phyloP scores from a whole-genome alignment of 2,888 invertebrate genomes.

The Tetragonula carbonaria region DNA sequence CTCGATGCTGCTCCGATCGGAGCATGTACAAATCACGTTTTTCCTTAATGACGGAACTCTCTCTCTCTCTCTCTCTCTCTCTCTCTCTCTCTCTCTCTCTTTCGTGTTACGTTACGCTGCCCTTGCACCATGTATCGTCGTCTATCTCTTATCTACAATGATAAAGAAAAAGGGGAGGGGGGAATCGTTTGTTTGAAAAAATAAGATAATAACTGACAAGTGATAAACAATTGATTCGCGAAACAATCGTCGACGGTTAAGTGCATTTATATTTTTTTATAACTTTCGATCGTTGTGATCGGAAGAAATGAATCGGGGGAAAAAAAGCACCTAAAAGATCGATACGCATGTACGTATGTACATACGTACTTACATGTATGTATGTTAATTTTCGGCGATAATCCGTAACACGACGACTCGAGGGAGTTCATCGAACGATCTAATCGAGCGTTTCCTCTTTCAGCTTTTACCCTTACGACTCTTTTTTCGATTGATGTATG shows the following conservation, averaged over 20 bases:
- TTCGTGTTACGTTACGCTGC: background rate
- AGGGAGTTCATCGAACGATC: constrained; percentile 44
- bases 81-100: background rate
- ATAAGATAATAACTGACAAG: constrained; percentile 1
- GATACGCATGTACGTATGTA: too few species aligned
- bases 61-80: constrained; percentile 1
- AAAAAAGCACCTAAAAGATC: background rate
- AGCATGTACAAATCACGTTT: constrained; percentile 30
- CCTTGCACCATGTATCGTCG: background rate
- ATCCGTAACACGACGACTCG: constrained; percentile 39
- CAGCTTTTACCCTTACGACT: constrained; percentile 52
- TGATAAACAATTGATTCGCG: background rate
- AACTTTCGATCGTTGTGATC: background rate
- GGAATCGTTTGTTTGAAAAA: background rate
- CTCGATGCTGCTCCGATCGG: background rate
- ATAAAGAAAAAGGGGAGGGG: background rate
- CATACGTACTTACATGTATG: background rate
- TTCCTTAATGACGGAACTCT: constrained; percentile 41
- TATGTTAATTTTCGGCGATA: constrained; percentile 27
- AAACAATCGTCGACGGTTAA: background rate
- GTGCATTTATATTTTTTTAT: constrained; percentile 15
- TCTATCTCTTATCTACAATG: background rate
- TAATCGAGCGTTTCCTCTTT: constrained; percentile 60
- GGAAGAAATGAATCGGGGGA: too few species aligned
- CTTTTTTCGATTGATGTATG: constrained; percentile 69